phyloP scores from a whole-genome alignment of 1,140 invertebrate species.

The Scylla paramamosain region DNA sequence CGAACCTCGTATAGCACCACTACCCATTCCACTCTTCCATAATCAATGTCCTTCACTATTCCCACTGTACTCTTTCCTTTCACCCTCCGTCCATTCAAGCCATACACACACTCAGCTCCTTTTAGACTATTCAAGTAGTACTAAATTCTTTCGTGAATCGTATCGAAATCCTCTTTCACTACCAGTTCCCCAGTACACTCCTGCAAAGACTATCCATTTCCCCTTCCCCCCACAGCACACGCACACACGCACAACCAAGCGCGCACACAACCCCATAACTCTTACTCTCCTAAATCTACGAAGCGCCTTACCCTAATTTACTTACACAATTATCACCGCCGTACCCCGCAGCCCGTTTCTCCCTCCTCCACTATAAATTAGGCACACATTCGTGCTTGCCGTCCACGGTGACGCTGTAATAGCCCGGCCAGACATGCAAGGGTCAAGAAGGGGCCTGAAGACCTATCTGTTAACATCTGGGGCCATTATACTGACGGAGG shows the following conservation, averaged over 20 bases:
- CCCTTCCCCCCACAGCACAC: background rate
- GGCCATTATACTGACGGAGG: slow-evolving; percentile 10
- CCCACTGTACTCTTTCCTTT: background rate
- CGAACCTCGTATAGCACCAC: background rate
- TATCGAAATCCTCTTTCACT: too few species aligned
- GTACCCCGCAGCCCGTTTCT: background rate
- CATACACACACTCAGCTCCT: too few species aligned
- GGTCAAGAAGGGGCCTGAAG: background rate
- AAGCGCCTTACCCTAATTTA: slow-evolving; percentile 4
- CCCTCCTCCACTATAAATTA: background rate
- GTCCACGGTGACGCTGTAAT: slow-evolving; percentile 8
- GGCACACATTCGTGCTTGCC: background rate
- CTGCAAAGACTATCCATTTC: background rate
- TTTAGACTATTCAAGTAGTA: too few species aligned
- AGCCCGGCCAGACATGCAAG: background rate
- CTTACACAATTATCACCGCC: slow-evolving; percentile 21
- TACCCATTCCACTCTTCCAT: background rate
- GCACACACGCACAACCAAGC: background rate
- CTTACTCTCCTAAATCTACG: background rate
- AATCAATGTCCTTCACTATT: background rate
- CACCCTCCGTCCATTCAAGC: background rate
- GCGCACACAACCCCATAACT: background rate
- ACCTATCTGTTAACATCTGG: slow-evolving; percentile 22
- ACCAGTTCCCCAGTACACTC: too few species aligned
- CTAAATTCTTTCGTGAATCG: too few species aligned